phyloP scores from a whole-genome alignment of 2,113 vertebrate species.

The Hoplias malabaricus region DNA sequence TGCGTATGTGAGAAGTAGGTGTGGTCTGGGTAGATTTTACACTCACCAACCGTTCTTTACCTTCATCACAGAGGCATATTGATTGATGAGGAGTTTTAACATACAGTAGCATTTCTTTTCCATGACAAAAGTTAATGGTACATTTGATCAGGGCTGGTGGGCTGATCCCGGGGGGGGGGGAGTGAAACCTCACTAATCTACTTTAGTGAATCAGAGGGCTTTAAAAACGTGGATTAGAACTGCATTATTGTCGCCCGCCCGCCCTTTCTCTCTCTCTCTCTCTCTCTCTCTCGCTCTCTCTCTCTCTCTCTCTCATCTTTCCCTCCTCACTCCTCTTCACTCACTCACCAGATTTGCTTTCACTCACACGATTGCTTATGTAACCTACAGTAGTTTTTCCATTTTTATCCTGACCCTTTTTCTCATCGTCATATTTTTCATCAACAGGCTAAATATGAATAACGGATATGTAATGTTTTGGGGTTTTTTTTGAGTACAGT shows the following conservation, averaged over 20 bases:
- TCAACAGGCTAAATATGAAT: background rate
- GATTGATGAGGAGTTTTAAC: constrained; percentile 49
- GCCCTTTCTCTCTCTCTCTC: constrained; percentile 49
- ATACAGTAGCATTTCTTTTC: constrained; percentile 20
- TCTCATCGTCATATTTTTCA: background rate
- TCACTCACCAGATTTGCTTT: constrained; percentile 25
- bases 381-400: constrained; percentile 6
- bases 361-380: constrained; percentile 31
- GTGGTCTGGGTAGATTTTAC: background rate
- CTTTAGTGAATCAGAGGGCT: constrained; percentile 66
- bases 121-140: constrained; percentile 41
- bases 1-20: background rate
- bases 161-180: constrained; percentile 48
- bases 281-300: constrained; percentile 50
- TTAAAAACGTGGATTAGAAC: constrained; percentile 67
- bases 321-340: constrained; percentile 17
- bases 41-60: constrained; percentile 45
- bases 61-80: constrained; percentile 37
- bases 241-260: constrained; percentile 50
- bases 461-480: background rate
- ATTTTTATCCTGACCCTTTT: constrained; percentile 5
- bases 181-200: constrained; percentile 65
- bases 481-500: background rate
- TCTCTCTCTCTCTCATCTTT: constrained; percentile 39
- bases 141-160: constrained; percentile 16